phyloP scores from a whole-genome alignment of 2,797 vertebrate species.

The Rhinella marina region DNA sequence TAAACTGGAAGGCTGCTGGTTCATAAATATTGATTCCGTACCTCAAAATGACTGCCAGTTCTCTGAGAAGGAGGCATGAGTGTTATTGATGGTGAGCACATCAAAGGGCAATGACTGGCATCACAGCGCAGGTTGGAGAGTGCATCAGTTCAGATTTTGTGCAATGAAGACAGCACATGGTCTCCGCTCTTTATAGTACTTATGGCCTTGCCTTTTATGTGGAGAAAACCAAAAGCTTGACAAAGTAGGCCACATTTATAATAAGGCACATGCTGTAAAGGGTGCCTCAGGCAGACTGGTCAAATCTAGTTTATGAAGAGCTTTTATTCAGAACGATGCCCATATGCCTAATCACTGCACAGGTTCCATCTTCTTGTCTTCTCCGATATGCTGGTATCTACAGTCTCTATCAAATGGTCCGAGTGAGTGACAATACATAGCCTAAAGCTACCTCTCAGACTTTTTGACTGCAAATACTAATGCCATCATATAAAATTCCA shows the following conservation, averaged over 20 bases:
- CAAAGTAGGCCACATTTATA: constrained; percentile 18
- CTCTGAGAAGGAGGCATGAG: neutral
- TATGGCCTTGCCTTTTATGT: constrained; percentile 8
- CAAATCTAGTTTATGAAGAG: constrained; percentile 8
- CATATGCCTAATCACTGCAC: constrained; percentile 35
- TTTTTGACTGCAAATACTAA: constrained; percentile 15
- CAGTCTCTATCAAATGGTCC: neutral
- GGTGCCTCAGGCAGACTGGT: constrained; percentile 9
- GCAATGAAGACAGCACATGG: neutral
- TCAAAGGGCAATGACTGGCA: constrained; percentile 31
- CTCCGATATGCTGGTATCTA: neutral
- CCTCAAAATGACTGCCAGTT: neutral
- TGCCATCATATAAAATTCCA: neutral
- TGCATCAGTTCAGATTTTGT: neutral
- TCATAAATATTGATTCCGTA: constrained; percentile 7
- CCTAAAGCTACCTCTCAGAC: constrained; percentile 8
- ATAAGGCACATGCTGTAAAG: constrained; percentile 17
- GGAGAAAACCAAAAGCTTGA: constrained; percentile 13
- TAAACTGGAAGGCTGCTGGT: neutral
- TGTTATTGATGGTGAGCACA: constrained; percentile 15
- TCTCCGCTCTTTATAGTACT: neutral
- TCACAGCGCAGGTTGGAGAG: neutral
- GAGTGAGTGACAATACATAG: neutral
- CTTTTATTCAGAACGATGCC: constrained; percentile 35
- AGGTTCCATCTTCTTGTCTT: constrained; percentile 13